phyloP scores from a whole-genome alignment of 2,888 invertebrate species.

The Sminthurinus aureus region DNA sequence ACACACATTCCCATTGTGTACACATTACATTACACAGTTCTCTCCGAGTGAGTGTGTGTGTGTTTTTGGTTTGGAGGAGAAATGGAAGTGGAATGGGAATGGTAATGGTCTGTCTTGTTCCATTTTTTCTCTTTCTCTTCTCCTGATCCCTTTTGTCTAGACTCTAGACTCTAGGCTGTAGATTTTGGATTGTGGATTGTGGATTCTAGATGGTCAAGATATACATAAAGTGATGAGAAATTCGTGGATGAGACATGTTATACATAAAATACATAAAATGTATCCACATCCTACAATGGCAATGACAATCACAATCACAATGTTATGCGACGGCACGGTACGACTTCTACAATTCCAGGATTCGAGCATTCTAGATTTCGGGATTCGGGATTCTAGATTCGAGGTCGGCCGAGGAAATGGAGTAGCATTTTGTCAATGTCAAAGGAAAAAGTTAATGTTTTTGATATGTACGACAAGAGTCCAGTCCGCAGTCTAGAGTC shows the following conservation, averaged over 20 bases:
- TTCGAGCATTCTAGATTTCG: too few species aligned
- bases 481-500: neutral
- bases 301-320: too few species aligned
- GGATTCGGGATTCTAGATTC: too few species aligned
- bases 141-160: neutral
- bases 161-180: too few species aligned
- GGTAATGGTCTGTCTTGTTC: too few species aligned
- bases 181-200: neutral
- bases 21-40: neutral
- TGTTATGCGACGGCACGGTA: too few species aligned
- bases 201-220: neutral
- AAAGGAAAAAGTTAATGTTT: slow-evolving; percentile 58
- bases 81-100: neutral
- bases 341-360: too few species aligned
- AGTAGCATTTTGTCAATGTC: slow-evolving; percentile 59
- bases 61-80: neutral
- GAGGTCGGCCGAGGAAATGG: slow-evolving; percentile 53
- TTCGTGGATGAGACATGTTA: slow-evolving; percentile 51
- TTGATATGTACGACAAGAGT: slow-evolving; percentile 49
- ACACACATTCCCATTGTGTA: too few species aligned
- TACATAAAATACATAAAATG: too few species aligned
- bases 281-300: too few species aligned
- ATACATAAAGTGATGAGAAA: slow-evolving; percentile 34
- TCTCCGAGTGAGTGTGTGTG: neutral
- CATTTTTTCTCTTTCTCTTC: too few species aligned